Evolutionary conservation across 2,113 vertebrate genomes (phyloP).

Genomic region (Rana temporaria): DNA sequence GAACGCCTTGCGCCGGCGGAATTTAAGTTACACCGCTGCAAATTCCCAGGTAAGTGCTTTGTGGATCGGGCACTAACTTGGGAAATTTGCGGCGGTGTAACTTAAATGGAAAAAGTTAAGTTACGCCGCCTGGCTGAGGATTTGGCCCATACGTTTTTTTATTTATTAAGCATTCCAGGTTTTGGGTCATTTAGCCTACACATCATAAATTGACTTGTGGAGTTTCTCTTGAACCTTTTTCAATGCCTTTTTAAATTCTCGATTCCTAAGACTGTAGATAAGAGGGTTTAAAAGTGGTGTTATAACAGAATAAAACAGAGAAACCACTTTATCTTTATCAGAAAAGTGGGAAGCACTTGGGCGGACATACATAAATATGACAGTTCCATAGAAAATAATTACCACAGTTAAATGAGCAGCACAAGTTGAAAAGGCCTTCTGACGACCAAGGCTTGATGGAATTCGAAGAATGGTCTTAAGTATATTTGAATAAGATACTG

Average conservation of each 20-base stretch:
- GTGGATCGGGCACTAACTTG: too few relatives aligned
- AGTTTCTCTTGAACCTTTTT: conserved; percentile 4
- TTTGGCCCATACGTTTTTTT: too few relatives aligned
- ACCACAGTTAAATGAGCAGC: conserved; percentile 52
- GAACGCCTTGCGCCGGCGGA: too few relatives aligned
- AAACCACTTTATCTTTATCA: conserved; percentile 38
- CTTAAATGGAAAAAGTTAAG: too few relatives aligned
- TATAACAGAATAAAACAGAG: conserved; percentile 36
- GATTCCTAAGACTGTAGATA: conserved; percentile 32
- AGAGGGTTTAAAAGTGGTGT: conserved; percentile 34
- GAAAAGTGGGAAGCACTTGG: conserved; percentile 31
- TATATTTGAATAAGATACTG: conserved; percentile 53
- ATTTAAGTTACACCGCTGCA: too few relatives aligned
- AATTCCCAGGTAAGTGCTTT: too few relatives aligned
- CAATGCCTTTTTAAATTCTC: conserved; percentile 11
- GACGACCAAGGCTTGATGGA: conserved; percentile 41
- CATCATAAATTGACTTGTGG: neutral
- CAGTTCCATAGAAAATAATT: conserved; percentile 59
- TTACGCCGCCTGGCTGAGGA: too few relatives aligned
- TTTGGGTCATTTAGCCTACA: too few relatives aligned
- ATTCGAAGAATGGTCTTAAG: conserved; percentile 55
- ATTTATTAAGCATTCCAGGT: too few relatives aligned
- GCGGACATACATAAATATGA: conserved; percentile 58
- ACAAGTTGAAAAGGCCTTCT: conserved; percentile 59
- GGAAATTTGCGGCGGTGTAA: too few relatives aligned